phyloP scores from a whole-genome alignment of 2,888 invertebrate species.

The Alcis repandata region DNA sequence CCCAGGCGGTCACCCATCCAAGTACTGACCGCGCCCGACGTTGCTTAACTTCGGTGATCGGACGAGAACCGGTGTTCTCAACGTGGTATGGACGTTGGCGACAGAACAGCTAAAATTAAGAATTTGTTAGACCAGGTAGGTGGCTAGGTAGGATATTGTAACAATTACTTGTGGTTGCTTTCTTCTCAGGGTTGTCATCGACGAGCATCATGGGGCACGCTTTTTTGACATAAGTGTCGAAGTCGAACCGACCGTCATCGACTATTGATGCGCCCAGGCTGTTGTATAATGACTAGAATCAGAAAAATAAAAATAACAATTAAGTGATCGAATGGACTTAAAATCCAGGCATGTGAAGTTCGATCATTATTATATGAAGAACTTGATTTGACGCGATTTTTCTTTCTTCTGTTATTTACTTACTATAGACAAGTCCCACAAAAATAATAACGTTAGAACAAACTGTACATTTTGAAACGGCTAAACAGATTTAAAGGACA shows the following conservation, averaged over 20 bases:
- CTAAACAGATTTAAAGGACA: too few relatives aligned
- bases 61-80: constrained; percentile 69
- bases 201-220: constrained; percentile 89
- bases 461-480: too few relatives aligned
- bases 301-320: too few relatives aligned
- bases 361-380: too few relatives aligned
- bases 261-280: constrained; percentile 94
- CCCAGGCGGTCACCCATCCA: constrained; percentile 72
- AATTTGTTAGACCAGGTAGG: too few relatives aligned
- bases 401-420: too few relatives aligned
- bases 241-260: constrained; percentile 89
- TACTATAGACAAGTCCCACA: too few relatives aligned
- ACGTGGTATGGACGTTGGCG: too few relatives aligned
- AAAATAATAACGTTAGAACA: too few relatives aligned
- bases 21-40: constrained; percentile 80
- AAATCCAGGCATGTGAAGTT: too few relatives aligned
- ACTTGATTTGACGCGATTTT: background rate
- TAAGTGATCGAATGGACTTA: too few relatives aligned
- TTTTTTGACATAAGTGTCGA: constrained; percentile 93
- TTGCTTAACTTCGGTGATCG: constrained; percentile 82
- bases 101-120: background rate
- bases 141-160: too few relatives aligned
- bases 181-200: constrained; percentile 88
- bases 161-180: constrained; percentile 85
- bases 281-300: constrained; percentile 90